A percentile compares a stretch with the other conserved stretches of the same genome.
phyloP scores from a whole-genome alignment of 2,113 vertebrate genomes.

The Naja naja region DNA sequence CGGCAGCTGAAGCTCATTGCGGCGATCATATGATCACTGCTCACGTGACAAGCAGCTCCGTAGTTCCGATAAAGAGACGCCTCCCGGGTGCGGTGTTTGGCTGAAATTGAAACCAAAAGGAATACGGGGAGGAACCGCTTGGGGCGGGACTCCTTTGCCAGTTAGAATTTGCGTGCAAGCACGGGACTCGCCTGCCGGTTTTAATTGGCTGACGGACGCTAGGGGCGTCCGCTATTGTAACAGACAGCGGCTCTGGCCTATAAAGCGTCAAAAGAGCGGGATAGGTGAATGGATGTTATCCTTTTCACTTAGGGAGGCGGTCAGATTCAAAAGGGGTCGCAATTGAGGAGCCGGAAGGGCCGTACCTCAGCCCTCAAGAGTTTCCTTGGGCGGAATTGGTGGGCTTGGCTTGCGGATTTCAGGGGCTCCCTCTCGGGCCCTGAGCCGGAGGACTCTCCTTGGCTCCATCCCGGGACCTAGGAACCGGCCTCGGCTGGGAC shows the following conservation, averaged over 20 bases:
- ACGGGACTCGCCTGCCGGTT: neutral
- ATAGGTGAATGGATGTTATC: neutral
- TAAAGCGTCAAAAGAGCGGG: neutral
- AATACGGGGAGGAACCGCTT: accelerated
- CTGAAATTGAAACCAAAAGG: accelerated
- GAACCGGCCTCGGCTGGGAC: neutral
- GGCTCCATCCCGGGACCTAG: neutral
- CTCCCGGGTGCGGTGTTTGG: accelerated
- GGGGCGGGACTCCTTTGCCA: neutral
- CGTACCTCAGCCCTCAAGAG: neutral
- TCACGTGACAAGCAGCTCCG: neutral
- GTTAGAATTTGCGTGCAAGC: neutral
- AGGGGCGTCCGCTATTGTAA: neutral
- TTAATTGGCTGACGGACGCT: neutral
- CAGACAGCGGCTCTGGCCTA: neutral
- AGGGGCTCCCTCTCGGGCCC: neutral
- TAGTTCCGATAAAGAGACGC: accelerated
- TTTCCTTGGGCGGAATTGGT: neutral
- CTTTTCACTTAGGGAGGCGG: neutral
- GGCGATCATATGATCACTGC: neutral
- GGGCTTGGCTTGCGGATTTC: neutral
- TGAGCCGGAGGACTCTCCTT: neutral
- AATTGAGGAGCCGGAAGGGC: neutral
- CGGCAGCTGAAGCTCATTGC: neutral
- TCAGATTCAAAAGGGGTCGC: neutral